Base-by-base conservation (phyloP, 2,797 vertebrate species). In the Amblyopsis hoosieri region DNA sequence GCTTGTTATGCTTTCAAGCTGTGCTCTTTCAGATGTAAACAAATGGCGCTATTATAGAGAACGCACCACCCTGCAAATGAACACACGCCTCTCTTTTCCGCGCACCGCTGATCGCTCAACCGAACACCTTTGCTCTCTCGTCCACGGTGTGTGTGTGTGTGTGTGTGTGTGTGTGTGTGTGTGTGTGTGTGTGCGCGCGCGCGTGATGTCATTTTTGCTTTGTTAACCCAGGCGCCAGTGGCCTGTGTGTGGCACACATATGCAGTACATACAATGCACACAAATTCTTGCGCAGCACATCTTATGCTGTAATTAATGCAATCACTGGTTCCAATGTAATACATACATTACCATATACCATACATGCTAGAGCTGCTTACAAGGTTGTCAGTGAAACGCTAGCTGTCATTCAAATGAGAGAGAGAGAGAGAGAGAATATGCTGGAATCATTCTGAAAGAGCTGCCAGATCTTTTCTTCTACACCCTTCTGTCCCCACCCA, bases 281-380 rank as follows among this genome's bases (percentile, higher is more conserved):
- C 68, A 69, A 62, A 47, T 63, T 48, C n/a, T 49, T 59, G 19
- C 1, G 19, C 19, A 2, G 55, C 57, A 59, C 54, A 82, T 74
- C 69, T 78, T 75, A 58, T 73, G 66, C 72, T 69, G 9, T 83
- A 86, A 88, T 91, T 83, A 85, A 90, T 87, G 74, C 83, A 81
- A 78, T 86, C 82, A 76, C 59, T 63, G 49, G 17, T 71, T 71
- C 53, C 13, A 51, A 89, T 90, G 19, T 19, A 19, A 87, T 89
- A 76, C 88, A 92, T 89, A 86, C 64, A 88, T 92, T 88, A 89
- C 60, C 83, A 86, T 71, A 82, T 69, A 86, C 85, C 82, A 81
- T 79, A 84, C 73, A 80, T 71, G 84, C 78, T 59, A 62, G 66
- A 61, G 74, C 61, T 64, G 67, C 79, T 64, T 75, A 68, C 86